Evolutionary conservation across 2,797 vertebrate species (phyloP), one percentile per base, ranked within the genome.

Genomic region (Sebastes wilsoni): DNA sequence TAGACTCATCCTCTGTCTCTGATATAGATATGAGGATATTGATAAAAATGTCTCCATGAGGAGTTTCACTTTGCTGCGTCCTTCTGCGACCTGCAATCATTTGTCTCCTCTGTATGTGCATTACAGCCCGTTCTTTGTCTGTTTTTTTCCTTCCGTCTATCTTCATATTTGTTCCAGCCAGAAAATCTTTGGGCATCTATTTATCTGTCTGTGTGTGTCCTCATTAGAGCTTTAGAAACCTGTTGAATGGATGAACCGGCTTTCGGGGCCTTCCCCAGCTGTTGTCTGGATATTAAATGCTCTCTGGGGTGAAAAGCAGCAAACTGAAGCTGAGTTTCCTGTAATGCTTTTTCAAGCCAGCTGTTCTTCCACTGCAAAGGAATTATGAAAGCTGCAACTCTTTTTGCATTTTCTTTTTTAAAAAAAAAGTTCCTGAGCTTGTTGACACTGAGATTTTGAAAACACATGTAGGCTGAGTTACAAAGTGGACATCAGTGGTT

Each of bases 281-380:
- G 89, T 82, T 89, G 60, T 88, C 82, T 87, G 67, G 68, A 80
- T 87, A 69, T 80, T 89, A 88, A 89, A 84, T 59, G 77, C 67
- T 82, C 77, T 86, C 84, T 4, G 12, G 86, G 78, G 90, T 73
- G 75, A 81, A 86, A 82, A 27, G 42, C 85, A 67, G 72, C 66
- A 75, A 88, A 86, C 49, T 14, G 28, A 70, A 75, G 81, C 72
- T 55, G 36, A 75, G 77, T 87, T 93, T 91, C 83, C 87, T 77
- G 66, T 80, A 73, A 83, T 88, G 75, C 76, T 83, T 77, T 42
- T 85, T 85, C 76, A 13, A 71, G 56, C 78, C 88, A 93, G 88
- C 90, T 85, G 90, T 90, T 88, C 78, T 84, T 76, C 28, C 56
- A 38, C 13, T 61, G 72, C 22, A 38, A n/a, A 60, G 52, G 22